Evolutionary conservation across 1,140 invertebrate species (phyloP), one percentile per base, ranked within the genome.

Genomic region (Leptinotarsa undecemlineata): DNA sequence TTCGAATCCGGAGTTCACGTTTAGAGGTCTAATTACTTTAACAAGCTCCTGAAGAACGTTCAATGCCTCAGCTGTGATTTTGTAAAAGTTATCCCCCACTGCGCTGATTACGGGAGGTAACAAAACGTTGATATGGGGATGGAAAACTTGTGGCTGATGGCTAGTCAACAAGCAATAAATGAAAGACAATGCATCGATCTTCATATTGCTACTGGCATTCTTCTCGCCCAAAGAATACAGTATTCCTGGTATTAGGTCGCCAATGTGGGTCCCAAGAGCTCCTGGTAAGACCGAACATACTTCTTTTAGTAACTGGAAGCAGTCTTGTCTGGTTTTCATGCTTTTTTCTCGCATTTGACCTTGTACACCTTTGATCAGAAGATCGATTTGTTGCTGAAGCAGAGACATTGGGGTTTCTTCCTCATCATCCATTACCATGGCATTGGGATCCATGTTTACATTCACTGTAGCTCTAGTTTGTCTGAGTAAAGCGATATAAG

Each of bases 191-290:
- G 97, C 96, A 82, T 99, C 97, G 77, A 99, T 99, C 88, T 99
- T 99, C 95, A 99, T 99, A 81, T 98, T 98, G 64, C 96, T 98
- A 42, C 95, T 96, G 0, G 96, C 95, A 82, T 95, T 96, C 81
- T 97, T 98, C 81, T 98, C 97, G 1, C 93, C 92, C 21, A 98
- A 87, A 13, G 95, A 96, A 83, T 94, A 97, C 79, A 95, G 93
- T 78, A 98, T 95, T 6, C 96, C 96, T 5, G 95, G 94, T 60
- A 98, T 92, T 26, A 99, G 86, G 20, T 92, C 90, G 1, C 93
- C 91, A 73, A 98, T 91, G 84, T 98, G 95, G 81, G 94, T 91
- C 1, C 92, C 91, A 19, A 98, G 87, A 57, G 95, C 95, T 47
- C 95, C 95, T 6, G 97, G 96, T 67, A 98, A 86, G 8, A 97